Base-by-base conservation (phyloP, 2,113 vertebrate species). In the Cyanocitta stelleri region DNA sequence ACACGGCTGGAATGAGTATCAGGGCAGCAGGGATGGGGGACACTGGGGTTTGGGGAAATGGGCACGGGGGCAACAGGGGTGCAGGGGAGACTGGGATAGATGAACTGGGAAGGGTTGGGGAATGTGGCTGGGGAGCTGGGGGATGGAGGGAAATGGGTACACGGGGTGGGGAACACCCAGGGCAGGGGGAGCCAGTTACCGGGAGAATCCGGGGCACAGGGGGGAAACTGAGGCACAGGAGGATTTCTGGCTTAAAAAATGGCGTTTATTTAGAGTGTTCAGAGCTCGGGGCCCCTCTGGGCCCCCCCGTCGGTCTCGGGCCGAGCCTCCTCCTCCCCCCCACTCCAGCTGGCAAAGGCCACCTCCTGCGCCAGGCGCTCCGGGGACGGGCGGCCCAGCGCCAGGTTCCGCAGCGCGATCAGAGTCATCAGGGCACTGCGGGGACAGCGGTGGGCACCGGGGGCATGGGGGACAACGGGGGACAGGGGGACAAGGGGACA, bases 371-470 rank as follows among this genome's bases (percentile, higher is more conserved):
- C 98, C 92, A 99, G 98, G 96, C 99, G 99, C 35, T 99, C 98
- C 14, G 98, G 44, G 13, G 98, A 96, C 2, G 99, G 99, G 14
- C 98, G 98, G 17, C 99, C 99, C 35, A 99, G 80, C 0, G 81
- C 95, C 91, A 99, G 96, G 95, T 99, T 99, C 59, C 99, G 97
- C 77, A 99, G 93, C 3, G 99, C 98, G 21, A 99, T 99, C 37
- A 98, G 95, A 1, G 98, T 99, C 99, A 99, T 99, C 81, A 99
- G 95, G 79, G 61, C 24, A 2, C 73, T 78, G 74, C 2, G 8
- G 52, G 69, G 33, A 79, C 55, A 48, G 18, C 10, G 1, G 14
- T 58, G 59, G 56, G 59, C 59, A 22, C 8, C 5, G 1, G 3
- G 9, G 22, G 4, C 35, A 35, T 2, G 3, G 22, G 24, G 33